These are phyloP conservation scores for Leucoma salicis DNA, from an alignment of 2,888 invertebrate genomes.

Conservation along the genomic window DNA sequence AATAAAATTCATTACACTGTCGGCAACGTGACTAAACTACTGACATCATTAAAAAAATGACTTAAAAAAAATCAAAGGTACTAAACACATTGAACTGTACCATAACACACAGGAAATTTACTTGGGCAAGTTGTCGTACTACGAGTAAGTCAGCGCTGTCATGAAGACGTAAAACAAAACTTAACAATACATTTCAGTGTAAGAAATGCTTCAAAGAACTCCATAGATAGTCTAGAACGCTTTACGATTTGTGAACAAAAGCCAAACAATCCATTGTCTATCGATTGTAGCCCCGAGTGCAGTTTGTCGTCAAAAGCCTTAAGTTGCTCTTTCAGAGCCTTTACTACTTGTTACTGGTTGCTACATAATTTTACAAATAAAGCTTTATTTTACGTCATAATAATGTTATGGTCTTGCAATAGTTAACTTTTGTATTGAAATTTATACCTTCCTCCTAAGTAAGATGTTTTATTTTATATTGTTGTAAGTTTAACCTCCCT, in stretches of 20 bases:
- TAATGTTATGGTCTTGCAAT: slow-evolving; percentile 11
- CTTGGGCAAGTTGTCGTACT: slow-evolving; percentile 33
- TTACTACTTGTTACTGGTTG: slow-evolving; percentile 49
- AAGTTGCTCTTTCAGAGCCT: slow-evolving; percentile 50
- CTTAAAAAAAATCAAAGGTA: no score
- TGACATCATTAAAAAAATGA: no score
- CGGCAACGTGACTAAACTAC: no score
- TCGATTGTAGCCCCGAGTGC: slow-evolving; percentile 68
- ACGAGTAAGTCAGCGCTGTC: slow-evolving; percentile 37
- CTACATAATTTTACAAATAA: slow-evolving; percentile 21
- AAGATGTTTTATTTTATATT: slow-evolving; percentile 3
- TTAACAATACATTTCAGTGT: slow-evolving; percentile 54
- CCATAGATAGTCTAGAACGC: slow-evolving; percentile 52
- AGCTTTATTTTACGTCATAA: slow-evolving; percentile 12
- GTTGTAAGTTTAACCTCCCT: slow-evolving; percentile 1
- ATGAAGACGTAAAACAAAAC: slow-evolving; percentile 49
- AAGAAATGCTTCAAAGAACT: slow-evolving; percentile 62
- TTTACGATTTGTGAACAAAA: slow-evolving; percentile 73
- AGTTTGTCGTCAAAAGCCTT: slow-evolving; percentile 72
- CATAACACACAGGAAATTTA: slow-evolving; percentile 36
- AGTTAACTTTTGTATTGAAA: slow-evolving; percentile 10
- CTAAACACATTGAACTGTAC: slow-evolving; percentile 26
- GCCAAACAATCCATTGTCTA: slow-evolving; percentile 75
- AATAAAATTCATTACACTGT: no score
- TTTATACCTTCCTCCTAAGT: slow-evolving; percentile 1